Evolutionary conservation across 2,797 vertebrate genomes (phyloP).

Genomic region (Macropodus opercularis): DNA sequence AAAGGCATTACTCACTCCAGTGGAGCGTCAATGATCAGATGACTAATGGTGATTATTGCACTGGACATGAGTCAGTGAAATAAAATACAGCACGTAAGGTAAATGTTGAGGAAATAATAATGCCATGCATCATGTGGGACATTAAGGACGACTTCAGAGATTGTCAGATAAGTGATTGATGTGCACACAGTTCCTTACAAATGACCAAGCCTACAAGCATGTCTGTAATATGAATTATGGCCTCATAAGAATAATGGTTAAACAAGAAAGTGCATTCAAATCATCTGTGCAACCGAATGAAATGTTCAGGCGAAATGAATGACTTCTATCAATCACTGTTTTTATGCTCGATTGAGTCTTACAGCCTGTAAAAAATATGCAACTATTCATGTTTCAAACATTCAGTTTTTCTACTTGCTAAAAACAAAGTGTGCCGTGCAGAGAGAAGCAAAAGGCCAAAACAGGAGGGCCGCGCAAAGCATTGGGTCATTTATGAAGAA

Average conservation of each 20-base stretch:
- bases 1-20: slow-evolving; percentile 62
- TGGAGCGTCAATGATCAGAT: slow-evolving; percentile 25
- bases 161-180: slow-evolving; percentile 22
- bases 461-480: slow-evolving; percentile 34
- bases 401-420: slow-evolving; percentile 66
- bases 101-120: slow-evolving; percentile 11
- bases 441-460: slow-evolving; percentile 56
- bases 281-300: slow-evolving; percentile 34
- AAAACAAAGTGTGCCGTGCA: slow-evolving; percentile 70
- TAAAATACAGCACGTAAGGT: slow-evolving; percentile 16
- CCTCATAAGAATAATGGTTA: slow-evolving; percentile 23
- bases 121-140: slow-evolving; percentile 16
- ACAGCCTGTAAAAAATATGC: slow-evolving; percentile 47
- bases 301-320: slow-evolving; percentile 24
- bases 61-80: slow-evolving; percentile 14
- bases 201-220: slow-evolving; percentile 10
- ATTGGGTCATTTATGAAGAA: slow-evolving; percentile 23
- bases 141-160: slow-evolving; percentile 8
- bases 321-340: slow-evolving; percentile 23
- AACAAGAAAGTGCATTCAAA: slow-evolving; percentile 55
- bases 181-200: slow-evolving; percentile 13
- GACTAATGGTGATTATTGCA: slow-evolving; percentile 61
- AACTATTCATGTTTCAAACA: slow-evolving; percentile 61
- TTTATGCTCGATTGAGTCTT: slow-evolving; percentile 35
- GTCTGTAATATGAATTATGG: slow-evolving; percentile 26